These are phyloP conservation scores for Patella caerulea DNA, from an alignment of 2,888 invertebrate species.

Conservation along the genomic window DNA sequence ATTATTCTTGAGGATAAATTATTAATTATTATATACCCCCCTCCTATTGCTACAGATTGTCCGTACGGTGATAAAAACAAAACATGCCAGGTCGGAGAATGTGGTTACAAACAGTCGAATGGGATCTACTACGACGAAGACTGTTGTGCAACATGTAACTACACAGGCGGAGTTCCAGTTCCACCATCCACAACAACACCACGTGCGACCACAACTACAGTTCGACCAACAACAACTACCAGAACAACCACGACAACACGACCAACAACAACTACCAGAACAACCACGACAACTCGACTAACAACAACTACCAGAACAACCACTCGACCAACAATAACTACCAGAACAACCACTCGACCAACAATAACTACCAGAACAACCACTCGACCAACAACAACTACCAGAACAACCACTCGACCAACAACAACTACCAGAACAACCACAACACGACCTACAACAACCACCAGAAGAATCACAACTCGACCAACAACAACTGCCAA, in stretches of 20 bases:
- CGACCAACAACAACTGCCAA: slow-evolving; percentile 4
- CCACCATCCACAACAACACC: neutral
- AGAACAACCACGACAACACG: neutral
- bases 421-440: neutral
- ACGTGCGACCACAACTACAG: neutral
- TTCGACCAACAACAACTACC: neutral
- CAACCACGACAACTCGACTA: slow-evolving; percentile 5
- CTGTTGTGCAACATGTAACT: neutral
- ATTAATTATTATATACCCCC: too few relatives aligned
- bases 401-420: neutral
- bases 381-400: neutral
- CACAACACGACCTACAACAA: neutral
- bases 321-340: slow-evolving; percentile 14
- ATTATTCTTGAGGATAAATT: too few relatives aligned
- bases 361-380: too few relatives aligned
- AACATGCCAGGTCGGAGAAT: neutral
- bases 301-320: slow-evolving; percentile 4
- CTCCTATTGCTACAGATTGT: neutral
- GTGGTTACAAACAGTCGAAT: neutral
- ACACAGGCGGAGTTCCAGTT: neutral
- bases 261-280: neutral
- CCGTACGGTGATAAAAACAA: neutral
- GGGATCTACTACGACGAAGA: neutral
- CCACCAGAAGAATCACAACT: neutral
- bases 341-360: slow-evolving; percentile 8